Evolutionary conservation across 1,140 invertebrate genomes (phyloP).

Genomic region (Cydia pomonella): DNA sequence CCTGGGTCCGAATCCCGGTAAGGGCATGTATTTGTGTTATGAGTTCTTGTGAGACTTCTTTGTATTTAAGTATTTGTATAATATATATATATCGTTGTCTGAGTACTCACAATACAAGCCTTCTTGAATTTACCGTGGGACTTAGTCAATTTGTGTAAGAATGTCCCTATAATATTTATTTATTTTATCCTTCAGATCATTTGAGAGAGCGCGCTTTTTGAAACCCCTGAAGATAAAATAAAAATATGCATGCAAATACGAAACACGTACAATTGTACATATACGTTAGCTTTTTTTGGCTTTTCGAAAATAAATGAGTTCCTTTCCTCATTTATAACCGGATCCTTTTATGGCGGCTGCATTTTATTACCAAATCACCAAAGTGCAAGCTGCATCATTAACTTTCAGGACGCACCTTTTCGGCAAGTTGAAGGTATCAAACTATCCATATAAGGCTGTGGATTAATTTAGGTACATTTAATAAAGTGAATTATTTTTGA

Average conservation of each 20-base stretch:
- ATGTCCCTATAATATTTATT: too few species aligned
- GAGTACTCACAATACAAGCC: too few species aligned
- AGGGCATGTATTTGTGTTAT: too few species aligned
- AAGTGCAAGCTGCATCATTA: constrained; percentile 18
- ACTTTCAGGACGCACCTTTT: constrained; percentile 18
- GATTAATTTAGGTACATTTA: neutral
- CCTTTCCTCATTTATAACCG: constrained; percentile 22
- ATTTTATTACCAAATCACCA: constrained; percentile 9
- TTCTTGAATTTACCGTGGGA: too few species aligned
- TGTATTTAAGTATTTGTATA: too few species aligned
- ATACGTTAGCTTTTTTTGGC: neutral
- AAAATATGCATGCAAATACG: neutral
- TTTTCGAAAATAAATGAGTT: neutral
- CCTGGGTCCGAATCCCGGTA: too few species aligned
- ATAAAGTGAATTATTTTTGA: neutral
- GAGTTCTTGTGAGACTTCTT: too few species aligned
- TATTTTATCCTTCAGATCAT: too few species aligned
- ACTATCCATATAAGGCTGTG: neutral
- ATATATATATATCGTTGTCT: too few species aligned
- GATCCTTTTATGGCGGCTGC: neutral
- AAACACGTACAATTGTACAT: neutral
- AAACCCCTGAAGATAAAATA: too few species aligned
- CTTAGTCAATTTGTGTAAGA: too few species aligned
- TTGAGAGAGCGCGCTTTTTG: too few species aligned
- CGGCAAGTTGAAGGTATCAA: neutral